Evolutionary conservation across 2,113 vertebrate genomes (phyloP).

Genomic region (Gobius niger): DNA sequence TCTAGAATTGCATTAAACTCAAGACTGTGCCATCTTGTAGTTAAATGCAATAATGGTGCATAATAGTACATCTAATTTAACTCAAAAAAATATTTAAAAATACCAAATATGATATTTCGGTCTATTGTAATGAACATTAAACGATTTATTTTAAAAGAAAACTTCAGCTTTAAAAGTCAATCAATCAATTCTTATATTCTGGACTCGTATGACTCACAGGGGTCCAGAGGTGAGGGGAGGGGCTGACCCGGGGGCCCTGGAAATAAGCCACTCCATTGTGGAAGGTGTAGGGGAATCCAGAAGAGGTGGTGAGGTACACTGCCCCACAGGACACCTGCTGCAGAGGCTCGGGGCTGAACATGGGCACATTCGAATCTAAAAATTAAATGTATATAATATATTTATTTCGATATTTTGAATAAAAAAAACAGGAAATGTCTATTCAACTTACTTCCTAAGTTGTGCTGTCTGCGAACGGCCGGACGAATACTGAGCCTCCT

Average conservation of each 20-base stretch:
- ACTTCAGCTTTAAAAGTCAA: too few species aligned
- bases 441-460: constrained; percentile 65
- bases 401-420: neutral
- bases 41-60: neutral
- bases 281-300: constrained; percentile 84
- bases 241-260: constrained; percentile 74
- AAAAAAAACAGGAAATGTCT: neutral
- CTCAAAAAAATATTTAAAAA: neutral
- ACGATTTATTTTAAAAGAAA: too few species aligned
- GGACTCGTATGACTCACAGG: constrained; percentile 67
- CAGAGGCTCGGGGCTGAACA: constrained; percentile 54
- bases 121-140: too few species aligned
- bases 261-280: constrained; percentile 90
- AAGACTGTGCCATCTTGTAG: neutral
- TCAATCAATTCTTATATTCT: neutral
- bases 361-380: constrained; percentile 9
- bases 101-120: neutral
- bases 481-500: constrained; percentile 85
- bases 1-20: neutral
- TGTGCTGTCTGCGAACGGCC: constrained; percentile 82
- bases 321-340: constrained; percentile 55
- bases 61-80: neutral
- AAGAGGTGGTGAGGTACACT: constrained; percentile 82
- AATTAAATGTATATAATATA: neutral
- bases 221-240: constrained; percentile 77